Evolutionary conservation across 2,888 invertebrate genomes (phyloP).

Genomic region (Cremastinae sp.): DNA sequence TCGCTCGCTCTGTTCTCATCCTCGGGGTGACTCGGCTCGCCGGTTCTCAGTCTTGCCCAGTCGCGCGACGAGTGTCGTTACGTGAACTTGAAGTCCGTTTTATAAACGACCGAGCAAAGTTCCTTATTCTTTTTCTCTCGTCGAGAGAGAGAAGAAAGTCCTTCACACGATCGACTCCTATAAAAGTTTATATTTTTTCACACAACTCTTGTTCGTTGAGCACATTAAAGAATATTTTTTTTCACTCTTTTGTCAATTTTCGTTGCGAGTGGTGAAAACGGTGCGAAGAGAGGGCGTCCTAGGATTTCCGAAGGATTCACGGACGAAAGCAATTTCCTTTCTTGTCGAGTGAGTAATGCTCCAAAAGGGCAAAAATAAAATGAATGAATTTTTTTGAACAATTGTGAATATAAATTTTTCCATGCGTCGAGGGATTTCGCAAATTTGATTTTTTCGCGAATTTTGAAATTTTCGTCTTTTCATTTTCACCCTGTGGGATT

Average conservation of each 20-base stretch:
- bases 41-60: conserved; percentile 61
- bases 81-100: conserved; percentile 54
- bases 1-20: conserved; percentile 23
- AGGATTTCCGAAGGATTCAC: conserved; percentile 42
- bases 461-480: not conserved
- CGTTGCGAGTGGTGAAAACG: conserved; percentile 37
- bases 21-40: conserved; percentile 50
- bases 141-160: not conserved
- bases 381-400: not conserved
- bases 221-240: not conserved
- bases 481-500: not conserved
- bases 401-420: not conserved
- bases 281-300: conserved; percentile 39
- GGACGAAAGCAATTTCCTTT: conserved; percentile 15
- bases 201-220: conserved; percentile 1
- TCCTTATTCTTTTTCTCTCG: conserved; percentile 3
- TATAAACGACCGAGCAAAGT: conserved; percentile 26
- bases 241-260: conserved; percentile 21
- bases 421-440: not conserved
- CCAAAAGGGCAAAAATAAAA: not conserved
- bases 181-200: conserved; percentile 1
- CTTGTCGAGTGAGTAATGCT: conserved; percentile 30
- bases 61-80: conserved; percentile 64
- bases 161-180: too few species aligned
- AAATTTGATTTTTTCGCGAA: not conserved